These are phyloP conservation scores for Amblyjoppa proteus DNA, from an alignment of 2,888 invertebrate species.

Conservation along the genomic window DNA sequence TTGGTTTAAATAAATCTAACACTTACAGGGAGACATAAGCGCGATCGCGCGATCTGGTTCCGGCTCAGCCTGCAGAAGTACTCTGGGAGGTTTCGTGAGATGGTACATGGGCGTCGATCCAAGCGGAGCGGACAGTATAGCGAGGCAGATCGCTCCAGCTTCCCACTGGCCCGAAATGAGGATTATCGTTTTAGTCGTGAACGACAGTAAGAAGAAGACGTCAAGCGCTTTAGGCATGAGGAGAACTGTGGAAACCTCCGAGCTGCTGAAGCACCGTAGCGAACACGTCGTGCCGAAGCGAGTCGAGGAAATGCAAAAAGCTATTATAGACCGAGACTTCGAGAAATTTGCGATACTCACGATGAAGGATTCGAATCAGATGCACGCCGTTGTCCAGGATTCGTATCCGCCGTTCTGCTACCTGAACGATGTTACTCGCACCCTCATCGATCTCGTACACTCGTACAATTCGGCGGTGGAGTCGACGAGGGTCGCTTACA, in stretches of 20 bases:
- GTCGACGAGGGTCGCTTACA: conserved; percentile 94
- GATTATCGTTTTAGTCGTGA: conserved; percentile 93
- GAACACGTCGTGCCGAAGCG: conserved; percentile 91
- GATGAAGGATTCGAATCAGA: conserved; percentile 99
- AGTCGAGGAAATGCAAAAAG: conserved; percentile 87
- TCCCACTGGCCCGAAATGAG: conserved; percentile 96
- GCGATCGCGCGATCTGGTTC: conserved; percentile 94
- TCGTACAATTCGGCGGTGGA: conserved; percentile 91
- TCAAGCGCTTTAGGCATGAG: conserved; percentile 97
- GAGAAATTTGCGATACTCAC: conserved; percentile 95
- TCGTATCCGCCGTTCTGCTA: conserved; percentile 97
- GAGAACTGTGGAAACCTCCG: conserved; percentile 92
- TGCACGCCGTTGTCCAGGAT: conserved; percentile 97
- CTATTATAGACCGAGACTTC: conserved; percentile 91
- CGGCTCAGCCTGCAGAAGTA: conserved; percentile 98
- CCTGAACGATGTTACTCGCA: conserved; percentile 95
- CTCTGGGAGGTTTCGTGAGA: conserved; percentile 97
- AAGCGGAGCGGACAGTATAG: conserved; percentile 92
- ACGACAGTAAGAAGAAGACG: conserved; percentile 92
- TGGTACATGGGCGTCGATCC: conserved; percentile 92
- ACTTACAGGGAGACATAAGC: conserved; percentile 89
- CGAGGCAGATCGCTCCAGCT: conserved; percentile 90
- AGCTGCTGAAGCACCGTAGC: conserved; percentile 91
- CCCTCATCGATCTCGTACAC: conserved; percentile 93
- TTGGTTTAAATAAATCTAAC: conserved; percentile 11